Base-by-base conservation (phyloP, 2,113 vertebrate genomes). In the Oncorhynchus gorbuscha region DNA sequence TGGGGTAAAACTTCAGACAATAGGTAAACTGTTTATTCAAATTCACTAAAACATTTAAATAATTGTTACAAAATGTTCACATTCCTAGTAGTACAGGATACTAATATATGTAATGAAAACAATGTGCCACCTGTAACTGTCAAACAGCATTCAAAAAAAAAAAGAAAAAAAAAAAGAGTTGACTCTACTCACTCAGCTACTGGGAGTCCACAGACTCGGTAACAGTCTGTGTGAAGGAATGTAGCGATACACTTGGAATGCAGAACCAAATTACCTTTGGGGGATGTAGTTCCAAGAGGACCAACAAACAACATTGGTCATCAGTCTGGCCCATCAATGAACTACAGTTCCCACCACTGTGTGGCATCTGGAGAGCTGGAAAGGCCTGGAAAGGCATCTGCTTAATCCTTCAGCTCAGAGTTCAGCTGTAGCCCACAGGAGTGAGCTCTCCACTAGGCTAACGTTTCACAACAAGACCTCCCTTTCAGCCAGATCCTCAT, bases 301-400 rank as follows among this genome's bases (percentile, higher is more conserved):
- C 83, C 84, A 81, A 79, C 85, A 82, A 85, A 83, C 82, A 86
- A 83, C 82, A 91, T 88, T 87, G 84, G 85, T 81, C 83, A 90
- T 87, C 85, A 90, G 84, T 87, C 84, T 84, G 82, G 73, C 74
- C 79, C 75, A 86, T 88, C 89, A 89, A 92, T 90, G 92, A 92
- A 93, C 91, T 92, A 92, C 90, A 93, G 88, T 86, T 90, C 88
- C 92, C 90, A 90, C 81, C 51, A 79, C 81, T 86, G 87, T 85
- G 51, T 83, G 83, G 89, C 90, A 86, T 89, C 84, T 88, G 87
- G 72, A 91, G 89, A 93, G 88, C 86, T 90, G 83, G 78, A 89
- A 88, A 89, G 92, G 90, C 90, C 90, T 83, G 82, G 90, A 92
- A 92, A 92, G 88, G 91, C 89, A 92, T 91, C 88, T 92, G 85